Evolutionary conservation across 2,797 vertebrate species (phyloP).

Genomic region (Trematomus bernacchii): DNA sequence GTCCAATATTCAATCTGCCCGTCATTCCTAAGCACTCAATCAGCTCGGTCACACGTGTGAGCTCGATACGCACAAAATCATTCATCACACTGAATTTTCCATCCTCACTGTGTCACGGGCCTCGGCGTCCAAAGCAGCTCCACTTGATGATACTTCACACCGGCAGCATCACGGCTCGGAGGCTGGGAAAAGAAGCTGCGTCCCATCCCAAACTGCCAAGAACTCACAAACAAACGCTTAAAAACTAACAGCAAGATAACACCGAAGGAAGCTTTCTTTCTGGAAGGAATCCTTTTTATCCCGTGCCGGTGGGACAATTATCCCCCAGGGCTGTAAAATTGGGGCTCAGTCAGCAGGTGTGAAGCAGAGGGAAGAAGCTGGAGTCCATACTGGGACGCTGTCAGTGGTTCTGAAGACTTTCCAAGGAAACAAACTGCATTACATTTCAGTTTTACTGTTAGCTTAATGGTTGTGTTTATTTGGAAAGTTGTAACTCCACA

Average conservation of each 20-base stretch:
- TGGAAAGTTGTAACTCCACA: neutral
- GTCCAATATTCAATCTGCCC: constrained; percentile 53
- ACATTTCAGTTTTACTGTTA: neutral
- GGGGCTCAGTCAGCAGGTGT: constrained; percentile 29
- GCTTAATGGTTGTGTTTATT: neutral
- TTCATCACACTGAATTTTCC: constrained; percentile 55
- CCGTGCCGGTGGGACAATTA: constrained; percentile 17
- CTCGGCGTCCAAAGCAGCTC: constrained; percentile 50
- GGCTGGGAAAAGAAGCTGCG: constrained; percentile 57
- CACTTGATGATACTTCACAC: constrained; percentile 60
- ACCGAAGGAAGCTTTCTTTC: constrained; percentile 21
- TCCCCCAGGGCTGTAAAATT: constrained; percentile 35
- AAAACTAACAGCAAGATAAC: constrained; percentile 25
- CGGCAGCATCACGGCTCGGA: constrained; percentile 52
- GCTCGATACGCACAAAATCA: constrained; percentile 48
- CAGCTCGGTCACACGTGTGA: constrained; percentile 58
- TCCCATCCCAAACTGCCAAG: constrained; percentile 51
- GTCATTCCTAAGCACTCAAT: constrained; percentile 57
- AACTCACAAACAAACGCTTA: constrained; percentile 50
- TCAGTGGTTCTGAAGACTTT: constrained; percentile 46
- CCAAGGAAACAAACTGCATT: no score
- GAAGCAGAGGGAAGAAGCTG: constrained; percentile 19
- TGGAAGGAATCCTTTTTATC: constrained; percentile 29
- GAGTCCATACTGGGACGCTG: constrained; percentile 24
- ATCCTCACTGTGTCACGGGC: constrained; percentile 28